Evolutionary conservation across 2,113 vertebrate genomes (phyloP).

Genomic region (Pardalotus punctatus): DNA sequence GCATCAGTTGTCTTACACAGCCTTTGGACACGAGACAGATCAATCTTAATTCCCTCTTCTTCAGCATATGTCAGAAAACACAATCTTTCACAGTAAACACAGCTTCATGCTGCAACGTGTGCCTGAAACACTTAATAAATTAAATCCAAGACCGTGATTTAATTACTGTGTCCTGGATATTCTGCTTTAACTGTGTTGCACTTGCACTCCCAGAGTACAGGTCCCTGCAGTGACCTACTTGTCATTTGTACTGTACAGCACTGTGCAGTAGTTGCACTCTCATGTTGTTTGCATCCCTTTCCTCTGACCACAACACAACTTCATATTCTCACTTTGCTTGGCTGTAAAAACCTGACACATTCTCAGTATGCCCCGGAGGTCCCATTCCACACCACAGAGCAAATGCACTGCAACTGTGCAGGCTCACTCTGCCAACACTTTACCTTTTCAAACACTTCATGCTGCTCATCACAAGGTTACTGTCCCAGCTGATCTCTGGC

Average conservation of each 20-base stretch:
- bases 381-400: background rate
- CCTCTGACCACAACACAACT: background rate
- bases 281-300: background rate
- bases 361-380: background rate
- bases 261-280: background rate
- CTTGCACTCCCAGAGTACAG: slow-evolving; percentile 28
- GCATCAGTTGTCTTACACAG: slow-evolving; percentile 24
- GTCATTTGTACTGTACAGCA: background rate
- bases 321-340: slow-evolving; percentile 12
- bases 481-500: background rate
- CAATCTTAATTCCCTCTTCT: slow-evolving; percentile 37
- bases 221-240: slow-evolving; percentile 25
- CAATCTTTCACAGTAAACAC: slow-evolving; percentile 47
- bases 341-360: slow-evolving; percentile 44
- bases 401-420: background rate
- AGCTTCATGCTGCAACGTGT: slow-evolving; percentile 19
- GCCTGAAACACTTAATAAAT: slow-evolving; percentile 62
- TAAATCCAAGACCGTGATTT: slow-evolving; percentile 45
- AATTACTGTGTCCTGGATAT: slow-evolving; percentile 45
- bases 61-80: slow-evolving; percentile 32
- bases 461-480: background rate
- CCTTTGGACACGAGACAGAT: slow-evolving; percentile 24
- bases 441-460: background rate
- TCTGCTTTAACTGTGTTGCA: slow-evolving; percentile 14
- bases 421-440: background rate